Evolutionary conservation across 2,888 invertebrate species (phyloP), one percentile per base, ranked within the genome.

Genomic region (Leuctra nigra): DNA sequence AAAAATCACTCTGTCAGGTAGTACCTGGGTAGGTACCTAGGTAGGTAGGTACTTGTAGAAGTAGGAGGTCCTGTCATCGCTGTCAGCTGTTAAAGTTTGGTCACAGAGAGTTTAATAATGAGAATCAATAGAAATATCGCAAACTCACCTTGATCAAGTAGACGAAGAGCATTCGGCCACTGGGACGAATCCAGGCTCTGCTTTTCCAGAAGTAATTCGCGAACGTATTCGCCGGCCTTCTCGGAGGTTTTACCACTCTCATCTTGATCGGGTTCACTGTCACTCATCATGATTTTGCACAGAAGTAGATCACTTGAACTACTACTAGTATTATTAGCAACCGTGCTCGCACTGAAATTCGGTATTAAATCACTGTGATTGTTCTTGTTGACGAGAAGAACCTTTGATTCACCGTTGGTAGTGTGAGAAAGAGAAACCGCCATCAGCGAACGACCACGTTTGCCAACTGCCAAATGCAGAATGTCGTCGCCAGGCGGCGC

Each of bases 101-200:
- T n/a, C 23, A 50, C 23, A 25, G 16, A 11, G n/a, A 35, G 25
- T 23, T 39, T 36, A 54, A 41, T 13, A 36, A 11, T 9, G 23
- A 6, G 11, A 13, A 33, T 29, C 48, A n/a, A 48, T 48, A 33
- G 7, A 14, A 29, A n/a, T 18, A 25, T 16, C 4, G 11, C 9
- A 20, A 1, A n/a, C 64, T 66, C 76, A 88, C 89, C 89, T 76
- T 83, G 80, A 66, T 88, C 88, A 64, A 89, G 77, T 39, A 89
- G 77, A 62, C 83, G 79, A 24, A 79, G 75, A 6, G 85, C 81
- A 64, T 86, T 80, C 16, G 86, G 85, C 70, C 82, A 84, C 68
- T 85, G 86, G 52, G 80, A 75, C 62, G 79, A 74, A 64, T 79
- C 84, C 62, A 87, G 74, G 63, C 80, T 79, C 58, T 81, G 77